Evolutionary conservation across 2,113 vertebrate genomes (phyloP).

Genomic region (Beaufortia kweichowensis): DNA sequence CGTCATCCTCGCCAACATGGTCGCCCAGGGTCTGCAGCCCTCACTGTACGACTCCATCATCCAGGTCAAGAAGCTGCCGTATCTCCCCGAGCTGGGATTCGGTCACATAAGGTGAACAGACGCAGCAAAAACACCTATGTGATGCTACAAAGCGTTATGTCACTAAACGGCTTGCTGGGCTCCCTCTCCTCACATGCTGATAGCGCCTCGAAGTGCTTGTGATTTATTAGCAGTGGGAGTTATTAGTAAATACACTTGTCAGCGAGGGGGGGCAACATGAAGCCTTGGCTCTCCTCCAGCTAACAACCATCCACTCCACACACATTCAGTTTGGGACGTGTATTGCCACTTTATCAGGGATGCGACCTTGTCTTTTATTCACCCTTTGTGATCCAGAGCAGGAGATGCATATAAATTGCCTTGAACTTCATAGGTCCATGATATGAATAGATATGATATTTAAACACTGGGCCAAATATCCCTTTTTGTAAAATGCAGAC

Average conservation of each 20-base stretch:
- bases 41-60: conserved; percentile 96
- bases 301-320: background rate
- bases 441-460: too few species aligned
- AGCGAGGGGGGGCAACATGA: background rate
- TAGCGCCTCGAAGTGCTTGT: conserved; percentile 29
- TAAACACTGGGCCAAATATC: too few species aligned
- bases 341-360: conserved; percentile 2
- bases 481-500: too few species aligned
- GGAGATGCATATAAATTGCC: background rate
- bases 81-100: conserved; percentile 90
- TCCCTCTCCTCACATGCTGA: background rate
- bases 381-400: background rate
- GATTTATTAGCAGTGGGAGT: conserved; percentile 35
- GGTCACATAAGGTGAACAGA: conserved; percentile 80
- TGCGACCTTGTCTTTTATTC: background rate
- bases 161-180: background rate
- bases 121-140: background rate
- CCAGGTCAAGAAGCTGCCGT: conserved; percentile 94
- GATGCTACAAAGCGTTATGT: background rate
- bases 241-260: conserved; percentile 36
- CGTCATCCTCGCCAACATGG: conserved; percentile 96
- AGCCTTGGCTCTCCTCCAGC: conserved; percentile 28
- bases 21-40: conserved; percentile 93
- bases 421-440: too few species aligned
- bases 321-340: conserved; percentile 5